Evolutionary conservation across 2,113 vertebrate species (phyloP).

Genomic region (Alligator mississippiensis): DNA sequence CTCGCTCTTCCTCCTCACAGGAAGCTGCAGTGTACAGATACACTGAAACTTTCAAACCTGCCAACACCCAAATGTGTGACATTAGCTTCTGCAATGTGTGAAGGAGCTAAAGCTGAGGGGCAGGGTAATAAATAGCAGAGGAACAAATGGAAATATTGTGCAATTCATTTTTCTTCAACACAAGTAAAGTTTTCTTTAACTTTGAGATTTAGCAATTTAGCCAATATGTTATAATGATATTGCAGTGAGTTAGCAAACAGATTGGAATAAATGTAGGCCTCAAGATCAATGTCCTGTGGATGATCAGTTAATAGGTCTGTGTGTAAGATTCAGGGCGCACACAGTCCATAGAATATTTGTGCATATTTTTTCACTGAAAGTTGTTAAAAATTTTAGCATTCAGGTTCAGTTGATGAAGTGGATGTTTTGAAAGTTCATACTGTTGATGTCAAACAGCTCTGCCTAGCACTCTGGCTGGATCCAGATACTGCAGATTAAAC

Average conservation of each 20-base stretch:
- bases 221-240: slow-evolving; percentile 32
- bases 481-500: background rate
- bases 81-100: slow-evolving; percentile 52
- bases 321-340: background rate
- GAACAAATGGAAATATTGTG: background rate
- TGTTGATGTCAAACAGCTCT: background rate
- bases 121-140: background rate
- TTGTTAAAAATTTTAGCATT: background rate
- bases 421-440: background rate
- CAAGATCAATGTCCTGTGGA: background rate
- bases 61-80: slow-evolving; percentile 55
- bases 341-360: background rate
- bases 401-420: background rate
- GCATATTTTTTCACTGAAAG: background rate
- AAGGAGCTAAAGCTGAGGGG: slow-evolving; percentile 40
- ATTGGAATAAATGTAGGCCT: slow-evolving; percentile 23
- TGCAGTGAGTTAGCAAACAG: background rate
- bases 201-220: slow-evolving; percentile 39
- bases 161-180: slow-evolving; percentile 8
- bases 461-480: background rate
- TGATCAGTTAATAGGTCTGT: background rate
- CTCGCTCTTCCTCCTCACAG: slow-evolving; percentile 20
- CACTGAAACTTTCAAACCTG: slow-evolving; percentile 55
- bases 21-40: background rate
- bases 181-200: slow-evolving; percentile 38